phyloP scores from a whole-genome alignment of 2,888 invertebrate genomes.

The Argyra leucocephala region DNA sequence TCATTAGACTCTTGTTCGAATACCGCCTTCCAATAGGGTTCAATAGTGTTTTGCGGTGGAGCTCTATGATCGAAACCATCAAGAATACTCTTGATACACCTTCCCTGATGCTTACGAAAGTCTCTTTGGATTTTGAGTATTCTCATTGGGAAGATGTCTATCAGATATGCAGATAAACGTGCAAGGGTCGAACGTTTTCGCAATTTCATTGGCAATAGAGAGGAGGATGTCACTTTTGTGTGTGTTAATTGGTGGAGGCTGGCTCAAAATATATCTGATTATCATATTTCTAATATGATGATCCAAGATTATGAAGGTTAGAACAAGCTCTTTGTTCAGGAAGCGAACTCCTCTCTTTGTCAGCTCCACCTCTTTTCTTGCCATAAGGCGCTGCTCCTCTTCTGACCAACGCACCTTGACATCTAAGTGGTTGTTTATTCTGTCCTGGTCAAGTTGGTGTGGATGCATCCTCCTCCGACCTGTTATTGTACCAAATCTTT shows the following conservation, averaged over 20 bases:
- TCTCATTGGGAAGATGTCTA: background rate
- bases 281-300: background rate
- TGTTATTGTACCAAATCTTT: too few relatives aligned
- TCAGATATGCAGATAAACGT: background rate
- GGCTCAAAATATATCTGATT: background rate
- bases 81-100: constrained; percentile 9
- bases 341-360: too few relatives aligned
- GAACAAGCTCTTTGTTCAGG: too few relatives aligned
- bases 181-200: background rate
- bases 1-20: background rate
- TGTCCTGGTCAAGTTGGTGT: too few relatives aligned
- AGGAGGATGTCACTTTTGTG: background rate
- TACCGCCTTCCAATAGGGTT: background rate
- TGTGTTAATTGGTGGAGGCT: background rate
- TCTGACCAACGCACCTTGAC: background rate
- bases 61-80: background rate
- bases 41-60: background rate
- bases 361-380: background rate
- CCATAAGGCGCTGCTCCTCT: background rate
- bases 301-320: background rate
- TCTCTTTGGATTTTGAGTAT: background rate
- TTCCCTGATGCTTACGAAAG: background rate
- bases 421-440: too few relatives aligned
- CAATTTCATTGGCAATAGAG: background rate
- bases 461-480: too few relatives aligned